Conservation (phyloP, 2,113 vertebrate species). For the Carassius gibelio region DNA sequence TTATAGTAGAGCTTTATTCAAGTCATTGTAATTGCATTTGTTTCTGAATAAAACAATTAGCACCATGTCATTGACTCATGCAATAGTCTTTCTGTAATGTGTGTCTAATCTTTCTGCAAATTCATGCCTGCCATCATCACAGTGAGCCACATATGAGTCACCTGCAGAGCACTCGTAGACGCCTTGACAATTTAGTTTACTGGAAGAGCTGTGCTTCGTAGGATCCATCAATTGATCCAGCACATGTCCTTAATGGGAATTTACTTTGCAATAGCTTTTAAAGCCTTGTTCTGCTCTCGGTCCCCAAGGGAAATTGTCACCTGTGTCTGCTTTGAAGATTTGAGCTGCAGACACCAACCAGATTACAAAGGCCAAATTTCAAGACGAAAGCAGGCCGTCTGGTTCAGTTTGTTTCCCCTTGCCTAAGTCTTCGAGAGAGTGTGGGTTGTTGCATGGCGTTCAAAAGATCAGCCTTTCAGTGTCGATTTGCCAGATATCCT, state of each 20-base stretch:
- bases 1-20: background rate
- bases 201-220: background rate
- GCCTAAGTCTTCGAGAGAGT: background rate
- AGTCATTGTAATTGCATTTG: background rate
- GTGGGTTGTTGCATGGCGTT: background rate
- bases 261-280: slow-evolving; percentile 32
- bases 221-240: slow-evolving; percentile 28
- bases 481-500: slow-evolving; percentile 61
- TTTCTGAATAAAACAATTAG: background rate
- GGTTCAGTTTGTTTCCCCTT: background rate
- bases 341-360: too few relatives aligned
- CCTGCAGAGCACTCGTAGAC: background rate
- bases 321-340: slow-evolving; percentile 39
- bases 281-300: slow-evolving; percentile 22
- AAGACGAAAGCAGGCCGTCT: background rate
- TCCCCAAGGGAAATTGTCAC: slow-evolving; percentile 34
- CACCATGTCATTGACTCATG: background rate
- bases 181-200: background rate
- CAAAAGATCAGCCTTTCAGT: slow-evolving; percentile 54
- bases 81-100: background rate
- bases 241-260: slow-evolving; percentile 36
- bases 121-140: background rate
- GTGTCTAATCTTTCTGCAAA: background rate
- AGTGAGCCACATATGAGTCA: background rate
- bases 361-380: too few relatives aligned